Percentiles rank a stretch among this genome's conserved stretches.
These are phyloP conservation scores for Athrips mouffetella DNA, from an alignment of 2,888 invertebrate species.

Conservation along the genomic window DNA sequence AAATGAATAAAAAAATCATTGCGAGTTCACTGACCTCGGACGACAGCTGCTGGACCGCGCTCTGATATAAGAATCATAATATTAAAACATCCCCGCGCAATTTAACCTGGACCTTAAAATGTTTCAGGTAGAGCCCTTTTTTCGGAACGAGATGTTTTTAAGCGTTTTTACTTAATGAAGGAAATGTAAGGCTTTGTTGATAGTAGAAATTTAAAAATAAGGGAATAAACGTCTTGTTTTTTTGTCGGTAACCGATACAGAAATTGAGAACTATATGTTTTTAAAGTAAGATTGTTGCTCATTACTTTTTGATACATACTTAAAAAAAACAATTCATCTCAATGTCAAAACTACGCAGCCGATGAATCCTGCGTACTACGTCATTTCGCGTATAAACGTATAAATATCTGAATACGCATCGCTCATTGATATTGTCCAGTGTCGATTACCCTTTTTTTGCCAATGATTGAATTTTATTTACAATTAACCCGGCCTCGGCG, in stretches of 20 bases:
- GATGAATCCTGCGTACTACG: constrained; percentile 31
- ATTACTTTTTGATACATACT: neutral
- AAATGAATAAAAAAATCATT: constrained; percentile 35
- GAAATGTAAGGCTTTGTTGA: neutral
- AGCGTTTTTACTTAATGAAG: neutral
- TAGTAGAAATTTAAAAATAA: neutral
- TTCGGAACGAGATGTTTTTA: neutral
- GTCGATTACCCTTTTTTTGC: constrained; percentile 73
- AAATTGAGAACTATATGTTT: no score
- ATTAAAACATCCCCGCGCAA: constrained; percentile 40
- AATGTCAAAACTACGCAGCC: constrained; percentile 17
- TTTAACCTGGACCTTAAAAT: neutral
- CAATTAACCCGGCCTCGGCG: constrained; percentile 71
- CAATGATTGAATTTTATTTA: constrained; percentile 78
- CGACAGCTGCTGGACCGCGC: constrained; percentile 45
- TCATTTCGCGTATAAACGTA: constrained; percentile 2
- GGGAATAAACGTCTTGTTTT: neutral
- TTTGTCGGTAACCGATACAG: no score
- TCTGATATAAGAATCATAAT: constrained; percentile 59
- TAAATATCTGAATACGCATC: constrained; percentile 38
- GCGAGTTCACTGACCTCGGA: constrained; percentile 46
- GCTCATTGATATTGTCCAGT: constrained; percentile 68
- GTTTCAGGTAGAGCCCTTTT: neutral
- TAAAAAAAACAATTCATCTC: neutral
- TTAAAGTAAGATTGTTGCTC: no score